Base-by-base conservation (phyloP, 2,888 invertebrate genomes). In the Eupsilia transversa region DNA sequence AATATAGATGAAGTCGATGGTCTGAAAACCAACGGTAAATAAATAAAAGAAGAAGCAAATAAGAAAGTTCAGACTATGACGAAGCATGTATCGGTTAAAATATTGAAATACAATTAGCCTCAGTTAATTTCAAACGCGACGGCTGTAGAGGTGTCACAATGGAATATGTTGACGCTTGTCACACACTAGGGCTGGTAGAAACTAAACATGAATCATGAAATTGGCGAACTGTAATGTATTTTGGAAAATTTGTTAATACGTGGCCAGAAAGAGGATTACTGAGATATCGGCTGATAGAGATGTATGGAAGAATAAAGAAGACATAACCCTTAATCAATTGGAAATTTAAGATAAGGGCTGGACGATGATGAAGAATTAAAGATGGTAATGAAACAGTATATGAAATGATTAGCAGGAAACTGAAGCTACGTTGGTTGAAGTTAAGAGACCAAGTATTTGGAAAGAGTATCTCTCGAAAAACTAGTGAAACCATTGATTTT, bases 81-180 rank as follows among this genome's bases (percentile, higher is more conserved):
- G 67, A 38, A 78, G 46, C 54, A 30, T 72, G 66, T 71, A 66
- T 71, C 70, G 56, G 64, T 77, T 71, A 68, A 79, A 84, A 82
- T 77, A 86, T 71, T 84, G 61, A 66, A 82, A 74, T 80, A 71
- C 72, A 72, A 77, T 86, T 85, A 80, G 66, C 60, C 61, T 64
- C 64, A 74, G 77, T 73, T 82, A 71, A 82, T 82, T 84, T 78
- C 57, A 64, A 84, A 84, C 77, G 56, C 72, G 84, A 78, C 82
- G 74, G 9, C 63, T 38, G 73, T 74, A 70, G 49, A 71, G 77
- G 72, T 74, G 82, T 63, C 70, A 86, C 83, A 86, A 82, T 72
- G 49, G 75, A 72, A 86, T 71, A 86, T 77, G 74, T 84, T 76
- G 82, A 57, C 49, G 70, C 64, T 68, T 84, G 68, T 63, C 77